Evolutionary conservation across 2,797 vertebrate genomes (phyloP), one percentile per base, ranked within the genome.

Genomic region (Manis pentadactyla): DNA sequence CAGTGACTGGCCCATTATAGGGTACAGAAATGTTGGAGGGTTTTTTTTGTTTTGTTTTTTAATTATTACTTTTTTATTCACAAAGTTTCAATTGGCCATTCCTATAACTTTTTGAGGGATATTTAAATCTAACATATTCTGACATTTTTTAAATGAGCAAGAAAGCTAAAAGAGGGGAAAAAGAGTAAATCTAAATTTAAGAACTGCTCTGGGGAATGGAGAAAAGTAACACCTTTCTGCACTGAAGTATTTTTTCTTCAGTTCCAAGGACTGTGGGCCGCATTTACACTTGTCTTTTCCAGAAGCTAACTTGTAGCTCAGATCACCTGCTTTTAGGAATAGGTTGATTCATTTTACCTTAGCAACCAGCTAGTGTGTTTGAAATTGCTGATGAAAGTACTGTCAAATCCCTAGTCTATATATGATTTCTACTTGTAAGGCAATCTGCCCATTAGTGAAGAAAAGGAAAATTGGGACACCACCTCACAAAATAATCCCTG

Each of bases 401-500:
- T 97, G 96, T 94, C 94, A 92, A 96, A 66, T 90, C 81, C 93
- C 83, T 39, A 81, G 53, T 87, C 95, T 97, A 93, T 94, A 93
- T 69, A 96, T 68, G 84, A 96, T 97, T 95, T 92, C 46, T 85
- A 95, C 95, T 96, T 94, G 96, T 96, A 95, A 97, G 96, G 92
- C 92, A 84, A 90, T 74, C 94, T 96, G 91, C 92, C 96, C 82
- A 96, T 97, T 98, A 97, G 92, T 90, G 85, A 85, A 82, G 87
- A 92, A 39, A 82, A 25, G 61, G 64, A 73, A 73, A 96, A 92
- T 46, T 92, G 93, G 96, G 89, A 74, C 71, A 93, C 34, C 55
- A 92, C 78, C 59, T 93, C 51, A 2, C 57, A 78, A 91, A 97
- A 83, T 23, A 51, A 57, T 87, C 88, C 96, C 94, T 94, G 42